These are phyloP conservation scores for Bactericera cockerelli DNA, from an alignment of 1,140 invertebrate species.

Conservation along the genomic window DNA sequence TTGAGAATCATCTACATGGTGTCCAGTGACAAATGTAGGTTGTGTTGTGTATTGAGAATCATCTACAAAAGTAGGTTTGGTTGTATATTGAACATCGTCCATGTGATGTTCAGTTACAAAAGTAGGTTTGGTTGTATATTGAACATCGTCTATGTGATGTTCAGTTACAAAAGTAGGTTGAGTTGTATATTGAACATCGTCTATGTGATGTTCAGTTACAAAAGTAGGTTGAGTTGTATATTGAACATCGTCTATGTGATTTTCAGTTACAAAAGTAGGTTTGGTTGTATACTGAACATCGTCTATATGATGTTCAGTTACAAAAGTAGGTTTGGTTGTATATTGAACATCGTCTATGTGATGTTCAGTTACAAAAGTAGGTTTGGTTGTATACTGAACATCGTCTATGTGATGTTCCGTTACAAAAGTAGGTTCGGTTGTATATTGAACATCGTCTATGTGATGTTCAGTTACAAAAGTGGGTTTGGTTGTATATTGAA, in stretches of 20 bases:
- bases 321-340: neutral
- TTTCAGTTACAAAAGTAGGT: neutral
- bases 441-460: neutral
- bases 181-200: neutral
- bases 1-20: neutral
- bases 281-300: neutral
- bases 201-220: neutral
- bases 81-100: neutral
- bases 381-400: neutral
- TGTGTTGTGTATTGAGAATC: constrained; percentile 2
- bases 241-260: neutral
- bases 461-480: neutral
- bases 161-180: neutral
- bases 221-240: neutral
- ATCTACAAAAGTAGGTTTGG: neutral
- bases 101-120: neutral
- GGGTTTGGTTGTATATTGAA: constrained; percentile 1
- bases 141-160: neutral
- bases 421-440: neutral
- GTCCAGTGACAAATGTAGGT: neutral
- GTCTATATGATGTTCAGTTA: neutral
- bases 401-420: neutral
- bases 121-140: neutral
- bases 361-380: neutral
- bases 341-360: neutral